Evolutionary conservation across 2,888 invertebrate genomes (phyloP).

Genomic region (Athripsodes cinereus): DNA sequence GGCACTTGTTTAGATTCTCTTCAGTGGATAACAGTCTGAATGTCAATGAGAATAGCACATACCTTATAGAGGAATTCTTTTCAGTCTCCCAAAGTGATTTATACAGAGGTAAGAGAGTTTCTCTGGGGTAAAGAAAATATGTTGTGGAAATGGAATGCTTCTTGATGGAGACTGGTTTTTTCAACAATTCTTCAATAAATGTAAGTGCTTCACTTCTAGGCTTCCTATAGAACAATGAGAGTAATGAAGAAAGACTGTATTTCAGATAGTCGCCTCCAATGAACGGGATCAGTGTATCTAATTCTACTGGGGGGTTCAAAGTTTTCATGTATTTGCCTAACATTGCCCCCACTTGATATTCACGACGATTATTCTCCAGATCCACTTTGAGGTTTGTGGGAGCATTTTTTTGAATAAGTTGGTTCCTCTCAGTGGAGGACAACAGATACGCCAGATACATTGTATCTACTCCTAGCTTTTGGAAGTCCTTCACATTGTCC

Average conservation of each 20-base stretch:
- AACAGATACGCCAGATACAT: neutral
- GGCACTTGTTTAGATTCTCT: neutral
- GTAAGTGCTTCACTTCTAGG: conserved; percentile 26
- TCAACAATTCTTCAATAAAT: conserved; percentile 28
- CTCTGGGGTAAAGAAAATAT: conserved; percentile 25
- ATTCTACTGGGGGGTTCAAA: conserved; percentile 32
- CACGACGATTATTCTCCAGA: conserved; percentile 14
- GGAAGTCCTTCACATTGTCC: neutral
- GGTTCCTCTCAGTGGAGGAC: conserved; percentile 16
- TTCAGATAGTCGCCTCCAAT: conserved; percentile 31
- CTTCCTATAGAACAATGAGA: conserved; percentile 27
- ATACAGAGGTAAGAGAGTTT: conserved; percentile 24
- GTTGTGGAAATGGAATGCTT: conserved; percentile 34
- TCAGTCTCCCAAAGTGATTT: conserved; percentile 17
- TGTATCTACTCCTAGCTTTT: neutral
- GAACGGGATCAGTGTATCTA: conserved; percentile 26
- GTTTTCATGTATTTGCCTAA: conserved; percentile 26
- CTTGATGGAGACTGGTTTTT: conserved; percentile 30
- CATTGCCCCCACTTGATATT: neutral
- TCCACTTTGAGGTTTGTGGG: conserved; percentile 28
- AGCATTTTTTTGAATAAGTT: conserved; percentile 29
- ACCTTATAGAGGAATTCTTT: conserved; percentile 18
- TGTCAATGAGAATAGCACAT: conserved; percentile 21
- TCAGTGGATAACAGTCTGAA: conserved; percentile 8
- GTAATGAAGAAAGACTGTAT: conserved; percentile 23